These are phyloP conservation scores for Zosterops pallidus DNA, from an alignment of 2,113 vertebrate genomes.

Conservation along the genomic window DNA sequence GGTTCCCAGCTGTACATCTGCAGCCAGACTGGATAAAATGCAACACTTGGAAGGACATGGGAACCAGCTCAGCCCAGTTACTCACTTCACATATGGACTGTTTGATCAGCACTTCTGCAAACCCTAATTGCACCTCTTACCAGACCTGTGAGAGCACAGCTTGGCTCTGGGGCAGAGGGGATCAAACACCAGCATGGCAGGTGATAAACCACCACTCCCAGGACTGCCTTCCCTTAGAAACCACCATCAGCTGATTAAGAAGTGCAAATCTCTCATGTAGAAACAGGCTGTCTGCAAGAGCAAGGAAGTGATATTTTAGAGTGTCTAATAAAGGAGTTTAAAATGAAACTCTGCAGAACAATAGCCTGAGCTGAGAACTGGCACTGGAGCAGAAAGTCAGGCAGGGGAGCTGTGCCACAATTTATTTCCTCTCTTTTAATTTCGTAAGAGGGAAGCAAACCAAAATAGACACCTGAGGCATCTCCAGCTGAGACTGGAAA, in stretches of 20 bases:
- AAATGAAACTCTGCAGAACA: background rate
- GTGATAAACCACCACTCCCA: background rate
- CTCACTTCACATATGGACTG: background rate
- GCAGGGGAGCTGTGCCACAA: constrained; percentile 9
- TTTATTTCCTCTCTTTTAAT: constrained; percentile 27
- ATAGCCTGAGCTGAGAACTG: background rate
- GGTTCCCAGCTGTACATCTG: background rate
- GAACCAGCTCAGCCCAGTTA: background rate
- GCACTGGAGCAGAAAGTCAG: background rate
- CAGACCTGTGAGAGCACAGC: background rate
- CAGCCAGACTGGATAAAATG: background rate
- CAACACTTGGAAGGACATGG: background rate
- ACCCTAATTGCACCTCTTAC: background rate
- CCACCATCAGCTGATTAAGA: background rate
- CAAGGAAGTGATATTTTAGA: background rate
- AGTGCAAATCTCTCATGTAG: background rate
- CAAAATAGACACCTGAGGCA: background rate
- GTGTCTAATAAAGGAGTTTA: background rate
- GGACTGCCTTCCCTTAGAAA: background rate
- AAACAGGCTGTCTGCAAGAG: background rate
- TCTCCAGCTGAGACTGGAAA: background rate
- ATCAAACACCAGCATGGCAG: background rate
- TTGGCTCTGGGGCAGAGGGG: background rate
- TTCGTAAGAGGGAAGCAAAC: background rate
- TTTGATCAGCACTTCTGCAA: background rate